Conservation (phyloP, 2,888 invertebrate genomes). For the Arrhopalites spinosus region DNA sequence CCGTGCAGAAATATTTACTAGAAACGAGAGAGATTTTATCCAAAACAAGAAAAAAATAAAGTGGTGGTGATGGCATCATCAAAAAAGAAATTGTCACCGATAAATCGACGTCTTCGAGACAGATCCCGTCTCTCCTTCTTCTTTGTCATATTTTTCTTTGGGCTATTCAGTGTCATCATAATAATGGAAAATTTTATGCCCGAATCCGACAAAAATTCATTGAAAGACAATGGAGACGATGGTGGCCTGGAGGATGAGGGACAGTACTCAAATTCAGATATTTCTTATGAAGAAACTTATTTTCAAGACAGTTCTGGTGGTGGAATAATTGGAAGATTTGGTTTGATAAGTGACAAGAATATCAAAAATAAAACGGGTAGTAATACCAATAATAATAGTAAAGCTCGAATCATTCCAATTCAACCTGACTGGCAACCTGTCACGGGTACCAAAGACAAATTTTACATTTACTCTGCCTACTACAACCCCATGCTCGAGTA, state of each 20-base stretch:
- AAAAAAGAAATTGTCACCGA: constrained; percentile 51
- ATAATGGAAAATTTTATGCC: constrained; percentile 80
- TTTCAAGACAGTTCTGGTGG: constrained; percentile 31
- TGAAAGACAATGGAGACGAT: constrained; percentile 43
- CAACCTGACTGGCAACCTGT: constrained; percentile 59
- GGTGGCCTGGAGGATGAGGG: constrained; percentile 44
- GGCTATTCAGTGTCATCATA: constrained; percentile 83
- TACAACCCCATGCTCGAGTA: constrained; percentile 66
- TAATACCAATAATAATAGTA: constrained; percentile 11
- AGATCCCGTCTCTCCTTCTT: constrained; percentile 83
- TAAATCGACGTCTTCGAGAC: constrained; percentile 48
- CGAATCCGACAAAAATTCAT: constrained; percentile 60
- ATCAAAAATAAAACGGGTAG: constrained; percentile 20
- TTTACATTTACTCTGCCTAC: constrained; percentile 90
- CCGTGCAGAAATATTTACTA: neutral
- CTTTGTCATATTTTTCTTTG: constrained; percentile 88
- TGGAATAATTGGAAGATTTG: constrained; percentile 2
- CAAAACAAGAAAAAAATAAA: no score
- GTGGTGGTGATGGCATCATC: constrained; percentile 18
- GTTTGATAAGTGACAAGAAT: constrained; percentile 5
- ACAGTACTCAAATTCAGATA: constrained; percentile 49
- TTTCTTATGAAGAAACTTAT: constrained; percentile 52
- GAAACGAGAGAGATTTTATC: neutral
- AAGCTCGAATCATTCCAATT: constrained; percentile 18
- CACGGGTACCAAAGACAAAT: constrained; percentile 65